phyloP scores from a whole-genome alignment of 2,113 vertebrate species.

The Protobothrops mucrosquamatus region DNA sequence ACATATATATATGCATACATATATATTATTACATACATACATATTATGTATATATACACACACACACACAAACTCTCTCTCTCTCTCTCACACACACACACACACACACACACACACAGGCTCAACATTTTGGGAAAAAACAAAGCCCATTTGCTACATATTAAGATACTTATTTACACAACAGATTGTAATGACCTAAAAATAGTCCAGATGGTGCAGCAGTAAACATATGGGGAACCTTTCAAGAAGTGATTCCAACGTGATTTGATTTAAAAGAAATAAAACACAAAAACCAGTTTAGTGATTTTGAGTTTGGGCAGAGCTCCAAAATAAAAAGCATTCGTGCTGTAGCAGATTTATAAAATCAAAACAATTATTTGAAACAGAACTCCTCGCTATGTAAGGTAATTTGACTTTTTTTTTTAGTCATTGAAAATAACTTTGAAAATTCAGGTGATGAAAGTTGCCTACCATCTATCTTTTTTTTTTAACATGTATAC shows the following conservation, averaged over 20 bases:
- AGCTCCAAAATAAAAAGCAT: neutral
- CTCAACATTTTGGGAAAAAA: neutral
- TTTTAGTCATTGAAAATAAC: neutral
- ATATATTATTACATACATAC: too few relatives aligned
- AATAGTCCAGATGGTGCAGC: constrained; percentile 19
- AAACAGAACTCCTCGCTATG: neutral
- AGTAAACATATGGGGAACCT: neutral
- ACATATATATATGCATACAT: too few relatives aligned
- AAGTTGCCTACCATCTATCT: neutral
- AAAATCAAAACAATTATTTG: neutral
- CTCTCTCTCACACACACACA: too few relatives aligned
- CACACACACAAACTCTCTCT: too few relatives aligned
- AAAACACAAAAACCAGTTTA: neutral
- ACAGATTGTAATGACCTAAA: neutral
- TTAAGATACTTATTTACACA: fast-evolving
- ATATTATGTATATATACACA: too few relatives aligned
- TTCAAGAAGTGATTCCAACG: constrained; percentile 1
- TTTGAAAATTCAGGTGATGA: neutral
- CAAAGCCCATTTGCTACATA: fast-evolving
- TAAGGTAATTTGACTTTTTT: neutral
- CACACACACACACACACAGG: too few relatives aligned
- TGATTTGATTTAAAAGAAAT: constrained; percentile 5
- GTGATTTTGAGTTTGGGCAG: neutral
- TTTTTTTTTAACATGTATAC: neutral
- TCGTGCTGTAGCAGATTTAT: neutral